phyloP scores from a whole-genome alignment of 2,888 invertebrate species.

The Griposia aprilina region DNA sequence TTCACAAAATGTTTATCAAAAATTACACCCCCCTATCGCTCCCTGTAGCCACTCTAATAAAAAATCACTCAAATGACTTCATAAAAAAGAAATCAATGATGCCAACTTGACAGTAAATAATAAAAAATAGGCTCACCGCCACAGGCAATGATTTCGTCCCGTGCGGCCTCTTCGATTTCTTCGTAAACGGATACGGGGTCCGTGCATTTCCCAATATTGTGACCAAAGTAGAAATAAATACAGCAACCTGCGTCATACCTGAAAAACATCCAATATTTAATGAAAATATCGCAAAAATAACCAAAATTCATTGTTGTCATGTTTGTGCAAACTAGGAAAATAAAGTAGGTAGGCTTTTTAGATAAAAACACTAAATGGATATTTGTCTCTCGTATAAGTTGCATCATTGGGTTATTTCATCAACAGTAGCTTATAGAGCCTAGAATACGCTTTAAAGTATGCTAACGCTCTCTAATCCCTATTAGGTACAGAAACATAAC shows the following conservation, averaged over 20 bases:
- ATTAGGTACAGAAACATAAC: not conserved
- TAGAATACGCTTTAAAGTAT: no score
- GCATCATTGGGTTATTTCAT: not conserved
- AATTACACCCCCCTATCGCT: no score
- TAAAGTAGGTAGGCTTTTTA: not conserved
- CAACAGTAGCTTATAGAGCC: not conserved
- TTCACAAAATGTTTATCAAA: no score
- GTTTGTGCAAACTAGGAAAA: not conserved
- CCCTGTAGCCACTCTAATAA: not conserved
- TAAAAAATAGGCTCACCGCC: slow-evolving; percentile 90
- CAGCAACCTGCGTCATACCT: slow-evolving; percentile 98
- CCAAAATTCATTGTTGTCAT: not conserved
- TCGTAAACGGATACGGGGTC: slow-evolving; percentile 96
- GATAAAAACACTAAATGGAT: no score
- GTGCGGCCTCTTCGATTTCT: slow-evolving; percentile 95
- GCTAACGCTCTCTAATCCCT: not conserved
- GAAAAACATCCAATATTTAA: slow-evolving; percentile 37
- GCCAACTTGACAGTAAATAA: slow-evolving; percentile 40
- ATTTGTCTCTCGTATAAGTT: not conserved
- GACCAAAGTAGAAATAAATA: slow-evolving; percentile 98
- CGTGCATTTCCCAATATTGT: slow-evolving; percentile 91
- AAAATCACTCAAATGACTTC: not conserved
- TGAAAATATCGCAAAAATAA: not conserved
- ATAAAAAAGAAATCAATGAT: not conserved
- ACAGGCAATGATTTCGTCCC: slow-evolving; percentile 97